A percentile compares a stretch with the other conserved stretches of the same genome.
These are phyloP conservation scores for Chaetogeoica ovagalla DNA, from an alignment of 2,888 invertebrate genomes.

Conservation along the genomic window DNA sequence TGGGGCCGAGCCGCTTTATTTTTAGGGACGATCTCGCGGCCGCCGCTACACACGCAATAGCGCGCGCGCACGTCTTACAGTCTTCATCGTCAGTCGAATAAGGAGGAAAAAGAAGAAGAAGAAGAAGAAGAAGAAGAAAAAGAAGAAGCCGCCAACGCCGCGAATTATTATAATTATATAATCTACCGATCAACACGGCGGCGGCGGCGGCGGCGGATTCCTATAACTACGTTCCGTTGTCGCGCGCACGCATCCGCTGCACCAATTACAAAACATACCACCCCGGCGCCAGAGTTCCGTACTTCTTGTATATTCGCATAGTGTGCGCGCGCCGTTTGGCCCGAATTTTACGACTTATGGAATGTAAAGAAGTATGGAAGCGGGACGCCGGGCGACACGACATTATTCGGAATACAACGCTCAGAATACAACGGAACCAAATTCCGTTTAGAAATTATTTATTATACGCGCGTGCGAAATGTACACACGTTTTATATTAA, in stretches of 20 bases:
- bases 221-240: too few species aligned
- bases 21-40: slow-evolving; percentile 25
- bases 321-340: slow-evolving; percentile 41
- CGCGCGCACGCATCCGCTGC: too few species aligned
- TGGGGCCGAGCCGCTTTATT: slow-evolving; percentile 12
- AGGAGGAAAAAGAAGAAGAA: too few species aligned
- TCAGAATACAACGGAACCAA: background rate
- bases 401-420: background rate
- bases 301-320: slow-evolving; percentile 94
- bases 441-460: background rate
- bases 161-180: too few species aligned
- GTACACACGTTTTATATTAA: too few species aligned
- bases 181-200: too few species aligned
- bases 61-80: too few species aligned
- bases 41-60: background rate
- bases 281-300: slow-evolving; percentile 71
- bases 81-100: background rate
- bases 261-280: background rate
- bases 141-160: too few species aligned
- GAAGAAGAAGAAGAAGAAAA: too few species aligned
- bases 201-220: too few species aligned
- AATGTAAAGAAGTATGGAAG: slow-evolving; percentile 97
- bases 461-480: too few species aligned
- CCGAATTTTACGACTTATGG: slow-evolving; percentile 68
- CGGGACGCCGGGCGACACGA: slow-evolving; percentile 57